A percentile compares a stretch with the other conserved stretches of the same genome.
Evolutionary conservation across 1,140 invertebrate genomes (phyloP).

Genomic region (Fopius arisanus): DNA sequence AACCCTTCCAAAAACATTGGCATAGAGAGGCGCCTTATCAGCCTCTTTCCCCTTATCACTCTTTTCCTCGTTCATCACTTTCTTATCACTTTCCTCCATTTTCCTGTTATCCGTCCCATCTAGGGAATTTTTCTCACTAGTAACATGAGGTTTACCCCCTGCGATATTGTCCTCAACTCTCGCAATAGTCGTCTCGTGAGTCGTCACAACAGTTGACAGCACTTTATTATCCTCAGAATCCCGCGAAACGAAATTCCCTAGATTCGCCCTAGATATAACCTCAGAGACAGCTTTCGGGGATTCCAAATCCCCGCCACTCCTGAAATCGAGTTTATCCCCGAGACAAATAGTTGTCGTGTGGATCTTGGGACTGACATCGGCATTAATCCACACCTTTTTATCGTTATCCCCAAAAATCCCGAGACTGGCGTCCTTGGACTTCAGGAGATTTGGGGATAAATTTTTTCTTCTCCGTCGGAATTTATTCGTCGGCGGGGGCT

Average conservation of each 20-base stretch:
- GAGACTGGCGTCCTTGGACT: not conserved
- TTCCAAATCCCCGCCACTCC: constrained; percentile 23
- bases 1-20: constrained; percentile 26
- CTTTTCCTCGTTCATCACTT: not conserved
- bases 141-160: constrained; percentile 7
- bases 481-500: constrained; percentile 81
- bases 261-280: constrained; percentile 7
- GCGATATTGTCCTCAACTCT: constrained; percentile 40
- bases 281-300: constrained; percentile 28
- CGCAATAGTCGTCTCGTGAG: constrained; percentile 41
- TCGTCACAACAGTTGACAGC: constrained; percentile 40
- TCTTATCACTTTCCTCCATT: constrained; percentile 23
- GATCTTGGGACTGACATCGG: constrained; percentile 20
- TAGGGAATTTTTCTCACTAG: constrained; percentile 14
- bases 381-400: not conserved
- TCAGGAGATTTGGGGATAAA: not conserved
- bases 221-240: constrained; percentile 44
- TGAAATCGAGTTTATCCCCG: constrained; percentile 14
- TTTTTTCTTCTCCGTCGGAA: constrained; percentile 73
- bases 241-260: constrained; percentile 32
- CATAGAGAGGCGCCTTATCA: constrained; percentile 25
- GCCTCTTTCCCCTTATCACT: not conserved
- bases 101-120: not conserved
- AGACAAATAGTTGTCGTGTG: constrained; percentile 30
- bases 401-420: not conserved